Percentiles rank a stretch among this genome's conserved stretches.
Evolutionary conservation across 1,140 invertebrate species (phyloP).

Genomic region (Hylaeus anthracinus): DNA sequence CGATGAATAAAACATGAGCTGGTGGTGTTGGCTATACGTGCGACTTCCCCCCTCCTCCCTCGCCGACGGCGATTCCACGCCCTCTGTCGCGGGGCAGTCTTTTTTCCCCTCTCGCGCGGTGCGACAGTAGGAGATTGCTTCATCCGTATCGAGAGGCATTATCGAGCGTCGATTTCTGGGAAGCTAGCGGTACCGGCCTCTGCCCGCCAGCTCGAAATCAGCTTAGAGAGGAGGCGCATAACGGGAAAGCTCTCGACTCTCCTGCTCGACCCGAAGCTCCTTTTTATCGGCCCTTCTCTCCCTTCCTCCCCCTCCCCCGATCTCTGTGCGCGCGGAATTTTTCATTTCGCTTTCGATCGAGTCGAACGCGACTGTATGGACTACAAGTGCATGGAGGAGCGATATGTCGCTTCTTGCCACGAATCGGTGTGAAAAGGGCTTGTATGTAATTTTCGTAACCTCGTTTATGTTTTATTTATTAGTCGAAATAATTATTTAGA

Average conservation of each 20-base stretch:
- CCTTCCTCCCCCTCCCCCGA: too few species aligned
- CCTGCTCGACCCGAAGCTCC: constrained; percentile 40
- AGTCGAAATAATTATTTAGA: too few species aligned
- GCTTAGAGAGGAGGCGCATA: constrained; percentile 63
- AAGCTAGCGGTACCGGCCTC: constrained; percentile 68
- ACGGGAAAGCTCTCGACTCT: constrained; percentile 61
- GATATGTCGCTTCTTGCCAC: too few species aligned
- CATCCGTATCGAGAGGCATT: constrained; percentile 70
- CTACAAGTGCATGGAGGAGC: too few species aligned
- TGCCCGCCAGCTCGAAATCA: constrained; percentile 56
- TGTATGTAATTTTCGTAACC: too few species aligned
- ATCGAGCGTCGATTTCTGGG: constrained; percentile 70
- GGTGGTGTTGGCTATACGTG: constrained; percentile 31
- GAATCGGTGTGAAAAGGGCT: too few species aligned
- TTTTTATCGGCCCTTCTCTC: background rate
- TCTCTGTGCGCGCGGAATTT: constrained; percentile 31
- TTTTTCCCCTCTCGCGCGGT: constrained; percentile 63
- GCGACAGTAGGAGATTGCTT: constrained; percentile 67
- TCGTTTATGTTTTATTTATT: too few species aligned
- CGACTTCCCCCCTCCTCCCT: constrained; percentile 16
- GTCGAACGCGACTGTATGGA: too few species aligned
- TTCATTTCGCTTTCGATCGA: constrained; percentile 66
- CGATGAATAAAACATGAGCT: constrained; percentile 56
- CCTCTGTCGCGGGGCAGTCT: constrained; percentile 30
- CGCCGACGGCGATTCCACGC: background rate